Evolutionary conservation across 1,140 invertebrate species (phyloP), one percentile per base, ranked within the genome.

Genomic region (Telenomus remus): DNA sequence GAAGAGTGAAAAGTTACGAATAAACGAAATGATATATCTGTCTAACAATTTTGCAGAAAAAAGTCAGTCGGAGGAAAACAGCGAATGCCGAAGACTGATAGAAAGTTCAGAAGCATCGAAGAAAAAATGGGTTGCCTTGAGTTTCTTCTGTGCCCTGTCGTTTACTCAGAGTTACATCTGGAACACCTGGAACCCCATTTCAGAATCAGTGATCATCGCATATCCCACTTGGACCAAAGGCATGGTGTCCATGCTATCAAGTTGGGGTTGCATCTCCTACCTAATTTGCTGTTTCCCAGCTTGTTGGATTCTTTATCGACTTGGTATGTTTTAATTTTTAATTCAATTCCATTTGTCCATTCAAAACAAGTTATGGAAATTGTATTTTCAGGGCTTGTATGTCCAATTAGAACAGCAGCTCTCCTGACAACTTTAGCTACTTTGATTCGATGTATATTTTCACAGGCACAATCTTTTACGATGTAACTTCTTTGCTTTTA

Each of bases 151-250:
- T 44, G 68, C 70, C 4, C 53, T 83, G n/a, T 51, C 64, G 9
- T 80, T 72, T 49, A 65, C 59, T n/a, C 82, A 82, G 44, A 78
- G 78, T 34, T 81, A 68, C 16, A 76, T 89, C 8, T 90, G 89
- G 89, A 90, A 90, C 76, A 90, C 89, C 4, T 91, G 89, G 87
- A 88, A 87, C 19, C 90, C 90, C 3, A 89, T 91, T 43, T 83
- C 88, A 1, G 72, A 79, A n/a, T 85, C 88, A 8, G 83, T 81
- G 9, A 76, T 88, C 19, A 74, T 79, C 54, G 89, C 88, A 4
- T 90, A 88, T 79, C 87, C 87, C 12, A 55, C 79, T 4, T 91
- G 90, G 89, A 72, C 79, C 9, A 81, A 85, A 60, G 82, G 81
- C 0, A 82, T 85, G 2, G 83, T 91, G 57, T 88, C 89, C 10